phyloP scores from a whole-genome alignment of 2,113 vertebrate species.

The Nannobrachium achirus region DNA sequence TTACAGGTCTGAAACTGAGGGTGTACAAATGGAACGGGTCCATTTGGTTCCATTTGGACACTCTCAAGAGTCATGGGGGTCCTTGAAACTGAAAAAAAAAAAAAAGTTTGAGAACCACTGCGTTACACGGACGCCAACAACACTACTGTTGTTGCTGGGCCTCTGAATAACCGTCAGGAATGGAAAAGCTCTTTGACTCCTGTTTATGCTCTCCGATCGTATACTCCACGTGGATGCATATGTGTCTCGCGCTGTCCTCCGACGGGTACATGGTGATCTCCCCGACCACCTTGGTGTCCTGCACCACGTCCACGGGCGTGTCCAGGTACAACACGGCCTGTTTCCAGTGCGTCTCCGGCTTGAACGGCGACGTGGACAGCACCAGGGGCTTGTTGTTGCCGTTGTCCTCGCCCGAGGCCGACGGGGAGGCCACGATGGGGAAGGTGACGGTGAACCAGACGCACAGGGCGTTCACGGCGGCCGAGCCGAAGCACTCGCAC shows the following conservation, averaged over 20 bases:
- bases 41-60: too few relatives aligned
- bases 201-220: conserved; percentile 80
- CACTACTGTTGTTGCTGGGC: too few relatives aligned
- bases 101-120: too few relatives aligned
- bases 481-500: conserved; percentile 84
- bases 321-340: conserved; percentile 88
- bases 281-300: conserved; percentile 84
- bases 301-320: conserved; percentile 81
- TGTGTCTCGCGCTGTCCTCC: conserved; percentile 80
- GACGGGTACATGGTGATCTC: conserved; percentile 85
- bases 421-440: conserved; percentile 66
- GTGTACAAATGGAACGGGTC: too few relatives aligned
- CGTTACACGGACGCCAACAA: too few relatives aligned
- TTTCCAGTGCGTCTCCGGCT: conserved; percentile 89
- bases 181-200: conserved; percentile 85
- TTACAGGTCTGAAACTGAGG: too few relatives aligned
- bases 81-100: too few relatives aligned
- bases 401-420: too few relatives aligned
- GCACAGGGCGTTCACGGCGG: conserved; percentile 84
- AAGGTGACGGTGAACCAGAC: conserved; percentile 88
- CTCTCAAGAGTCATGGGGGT: too few relatives aligned
- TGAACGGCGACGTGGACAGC: conserved; percentile 88
- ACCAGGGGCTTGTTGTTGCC: conserved; percentile 71
- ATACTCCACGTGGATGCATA: conserved; percentile 84
- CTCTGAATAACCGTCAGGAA: conserved; percentile 83